Conservation (phyloP, 2,113 vertebrate genomes). For the Gracilinanus agilis region DNA sequence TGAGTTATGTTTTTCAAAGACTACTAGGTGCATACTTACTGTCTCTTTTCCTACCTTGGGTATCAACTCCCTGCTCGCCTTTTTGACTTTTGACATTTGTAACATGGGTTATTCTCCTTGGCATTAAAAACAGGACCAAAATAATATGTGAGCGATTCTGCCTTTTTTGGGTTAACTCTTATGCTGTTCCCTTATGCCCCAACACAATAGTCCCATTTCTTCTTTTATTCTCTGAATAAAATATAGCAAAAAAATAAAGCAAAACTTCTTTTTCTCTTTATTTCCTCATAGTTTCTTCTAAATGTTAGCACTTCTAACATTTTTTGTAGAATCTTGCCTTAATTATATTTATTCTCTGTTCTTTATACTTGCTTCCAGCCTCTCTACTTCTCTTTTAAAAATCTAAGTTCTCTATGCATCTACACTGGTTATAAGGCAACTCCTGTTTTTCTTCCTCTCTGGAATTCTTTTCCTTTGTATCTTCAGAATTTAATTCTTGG, state of each 20-base stretch:
- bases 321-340: background rate
- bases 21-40: background rate
- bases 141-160: background rate
- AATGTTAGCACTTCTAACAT: background rate
- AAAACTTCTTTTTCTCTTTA: background rate
- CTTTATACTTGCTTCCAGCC: background rate
- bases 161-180: background rate
- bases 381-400: background rate
- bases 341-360: background rate
- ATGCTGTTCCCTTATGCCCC: background rate
- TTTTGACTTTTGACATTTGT: conserved; percentile 1
- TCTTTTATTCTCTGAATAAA: background rate
- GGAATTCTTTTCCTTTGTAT: background rate
- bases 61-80: conserved; percentile 44
- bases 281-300: background rate
- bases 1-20: background rate
- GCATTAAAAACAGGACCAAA: background rate
- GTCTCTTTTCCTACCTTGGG: background rate
- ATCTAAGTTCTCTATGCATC: background rate
- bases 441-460: background rate
- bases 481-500: background rate
- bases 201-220: background rate
- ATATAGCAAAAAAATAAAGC: background rate
- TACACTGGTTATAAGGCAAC: background rate
- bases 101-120: background rate